These are phyloP conservation scores for Ischnura elegans DNA, from an alignment of 2,888 invertebrate species.

Conservation along the genomic window DNA sequence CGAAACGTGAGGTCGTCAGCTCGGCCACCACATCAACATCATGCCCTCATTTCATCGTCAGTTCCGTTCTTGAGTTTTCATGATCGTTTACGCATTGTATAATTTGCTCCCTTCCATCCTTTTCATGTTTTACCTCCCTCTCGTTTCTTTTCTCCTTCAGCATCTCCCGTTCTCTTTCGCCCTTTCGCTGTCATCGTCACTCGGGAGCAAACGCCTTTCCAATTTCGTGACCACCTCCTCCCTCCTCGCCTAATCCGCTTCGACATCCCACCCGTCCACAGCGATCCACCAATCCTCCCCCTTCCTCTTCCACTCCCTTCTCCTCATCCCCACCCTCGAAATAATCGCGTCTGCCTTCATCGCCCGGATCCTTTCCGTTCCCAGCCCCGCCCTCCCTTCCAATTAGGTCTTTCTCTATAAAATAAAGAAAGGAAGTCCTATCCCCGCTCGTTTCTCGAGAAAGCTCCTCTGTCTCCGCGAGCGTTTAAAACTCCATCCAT, in stretches of 20 bases:
- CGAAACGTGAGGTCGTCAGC: too few species aligned
- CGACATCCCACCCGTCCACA: neutral
- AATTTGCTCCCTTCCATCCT: too few species aligned
- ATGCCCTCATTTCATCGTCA: too few species aligned
- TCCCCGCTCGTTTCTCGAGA: neutral
- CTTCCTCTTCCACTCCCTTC: neutral
- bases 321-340: neutral
- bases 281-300: neutral
- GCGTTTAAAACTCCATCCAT: neutral
- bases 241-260: conserved; percentile 1
- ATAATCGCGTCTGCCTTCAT: neutral
- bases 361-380: neutral
- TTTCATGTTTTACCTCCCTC: too few species aligned
- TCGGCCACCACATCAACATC: too few species aligned
- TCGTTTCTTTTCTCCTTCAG: neutral
- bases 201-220: conserved; percentile 26
- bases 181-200: conserved; percentile 24
- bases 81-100: too few species aligned
- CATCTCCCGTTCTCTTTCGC: neutral
- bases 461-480: neutral
- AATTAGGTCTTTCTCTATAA: neutral
- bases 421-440: neutral
- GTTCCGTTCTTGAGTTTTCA: too few species aligned
- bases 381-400: neutral
- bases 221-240: neutral